Evolutionary conservation across 2,888 invertebrate genomes (phyloP), one percentile per base, ranked within the genome.

Genomic region (Andrena flavipes): DNA sequence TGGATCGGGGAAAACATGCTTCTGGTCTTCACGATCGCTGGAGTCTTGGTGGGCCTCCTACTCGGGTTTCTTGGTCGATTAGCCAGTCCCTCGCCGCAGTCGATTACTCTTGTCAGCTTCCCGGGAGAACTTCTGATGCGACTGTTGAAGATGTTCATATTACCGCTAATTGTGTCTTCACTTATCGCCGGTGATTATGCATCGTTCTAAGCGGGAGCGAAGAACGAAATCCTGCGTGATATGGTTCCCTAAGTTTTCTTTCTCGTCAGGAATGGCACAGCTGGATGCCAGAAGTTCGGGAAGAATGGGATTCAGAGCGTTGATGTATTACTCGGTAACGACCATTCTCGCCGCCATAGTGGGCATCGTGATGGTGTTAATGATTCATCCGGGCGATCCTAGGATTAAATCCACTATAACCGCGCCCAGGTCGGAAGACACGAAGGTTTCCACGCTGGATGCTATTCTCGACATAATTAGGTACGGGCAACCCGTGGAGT

Each of bases 91-190:
- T 94, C 95, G 13, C 90, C 92, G 0, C 94, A 95, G 77, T 93
- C 95, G 56, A 95, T 96, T 74, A 95, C 95, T 94, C 93, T 96
- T 60, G 94, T 96, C 80, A 94, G 95, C 63, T 96, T 96, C 91
- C 96, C 96, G 1, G 96, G 96, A 90, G 96, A 96, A 87, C 94
- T 96, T 8, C 94, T 96, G 74, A 96, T 96, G 96, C 94, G 96
- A 80, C 94, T 96, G 93, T 93, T 96, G 76, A 96, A 96, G 93
- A 96, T 96, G 96, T 95, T 96, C 88, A 96, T 96, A 85, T 94
- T 96, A 30, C 96, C 96, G 7, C 95, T 96, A 70, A 96, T 96
- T 87, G 95, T 96, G 62, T 96, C 96, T 48, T 96, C 96, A 71
- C 94, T 96, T 69, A 95, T 96, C 74, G 94, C 96, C 87, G 96